These are phyloP conservation scores for Emydoidea blandingii DNA, from an alignment of 2,797 vertebrate species.

Conservation along the genomic window DNA sequence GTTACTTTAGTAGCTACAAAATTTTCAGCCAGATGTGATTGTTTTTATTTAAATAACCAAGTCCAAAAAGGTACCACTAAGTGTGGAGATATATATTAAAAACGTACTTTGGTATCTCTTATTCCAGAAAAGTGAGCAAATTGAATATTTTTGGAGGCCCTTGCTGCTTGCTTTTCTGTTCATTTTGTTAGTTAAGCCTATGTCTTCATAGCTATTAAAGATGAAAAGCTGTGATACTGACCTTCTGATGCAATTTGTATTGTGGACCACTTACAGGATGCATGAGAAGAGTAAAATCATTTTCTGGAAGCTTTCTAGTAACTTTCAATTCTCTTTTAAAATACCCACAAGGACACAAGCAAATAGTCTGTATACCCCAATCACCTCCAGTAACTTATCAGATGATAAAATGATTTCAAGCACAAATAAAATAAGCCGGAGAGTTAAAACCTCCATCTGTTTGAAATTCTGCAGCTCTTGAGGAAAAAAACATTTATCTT, in stretches of 20 bases:
- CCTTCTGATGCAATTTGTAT: rapidly evolving
- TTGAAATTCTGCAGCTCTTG: conserved; percentile 65
- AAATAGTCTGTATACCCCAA: neutral
- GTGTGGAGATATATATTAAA: too few relatives aligned
- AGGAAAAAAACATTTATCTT: conserved; percentile 72
- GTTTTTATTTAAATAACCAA: neutral
- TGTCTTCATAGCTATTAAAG: neutral
- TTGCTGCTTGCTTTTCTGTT: neutral
- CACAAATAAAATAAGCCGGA: conserved; percentile 23
- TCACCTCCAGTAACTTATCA: conserved; percentile 38
- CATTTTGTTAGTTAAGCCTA: neutral
- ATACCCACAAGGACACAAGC: neutral
- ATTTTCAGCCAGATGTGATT: neutral
- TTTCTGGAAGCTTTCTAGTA: neutral
- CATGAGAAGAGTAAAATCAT: neutral
- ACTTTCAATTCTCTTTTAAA: neutral
- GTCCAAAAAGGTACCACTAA: too few relatives aligned
- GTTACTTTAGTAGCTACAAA: neutral
- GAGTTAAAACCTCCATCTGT: conserved; percentile 55
- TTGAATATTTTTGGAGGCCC: neutral
- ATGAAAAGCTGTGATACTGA: neutral
- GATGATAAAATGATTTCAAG: conserved; percentile 26
- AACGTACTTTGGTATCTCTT: neutral
- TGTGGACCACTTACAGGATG: neutral
- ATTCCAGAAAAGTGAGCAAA: neutral